Conservation (phyloP, 1,140 invertebrate species). For the Chionoecetes opilio region DNA sequence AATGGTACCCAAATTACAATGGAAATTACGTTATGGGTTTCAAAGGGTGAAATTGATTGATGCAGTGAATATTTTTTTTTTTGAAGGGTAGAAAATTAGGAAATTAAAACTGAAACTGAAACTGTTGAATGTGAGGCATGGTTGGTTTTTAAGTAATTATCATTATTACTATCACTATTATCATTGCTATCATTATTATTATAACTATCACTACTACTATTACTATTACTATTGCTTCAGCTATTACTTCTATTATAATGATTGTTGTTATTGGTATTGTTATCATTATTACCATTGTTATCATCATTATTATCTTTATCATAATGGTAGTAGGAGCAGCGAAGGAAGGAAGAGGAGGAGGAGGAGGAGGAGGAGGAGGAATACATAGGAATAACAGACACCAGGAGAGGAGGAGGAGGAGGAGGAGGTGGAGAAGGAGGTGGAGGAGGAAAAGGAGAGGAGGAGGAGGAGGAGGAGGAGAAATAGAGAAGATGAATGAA, state of each 20-base stretch:
- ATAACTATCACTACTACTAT: conserved; percentile 32
- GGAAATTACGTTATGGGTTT: too few species aligned
- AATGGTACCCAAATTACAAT: too few species aligned
- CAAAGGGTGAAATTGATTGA: too few species aligned
- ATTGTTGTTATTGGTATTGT: background rate
- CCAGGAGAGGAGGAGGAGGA: background rate
- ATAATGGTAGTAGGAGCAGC: too few species aligned
- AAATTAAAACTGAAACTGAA: background rate
- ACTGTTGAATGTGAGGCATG: background rate
- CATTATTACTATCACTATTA: too few species aligned
- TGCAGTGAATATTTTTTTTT: too few species aligned
- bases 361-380: background rate
- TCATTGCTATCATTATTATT: background rate
- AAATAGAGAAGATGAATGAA: too few species aligned
- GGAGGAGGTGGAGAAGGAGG: background rate
- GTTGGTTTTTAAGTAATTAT: too few species aligned
- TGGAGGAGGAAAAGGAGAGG: too few species aligned
- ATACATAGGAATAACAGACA: background rate
- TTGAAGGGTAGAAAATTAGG: background rate
- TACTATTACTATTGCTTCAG: conserved; percentile 32
- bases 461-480: too few species aligned
- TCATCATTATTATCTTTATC: background rate
- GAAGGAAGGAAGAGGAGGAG: too few species aligned
- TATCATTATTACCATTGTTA: background rate
- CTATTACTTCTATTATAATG: background rate